Base-by-base conservation (phyloP, 2,113 vertebrate species). In the Pluvianellus socialis region DNA sequence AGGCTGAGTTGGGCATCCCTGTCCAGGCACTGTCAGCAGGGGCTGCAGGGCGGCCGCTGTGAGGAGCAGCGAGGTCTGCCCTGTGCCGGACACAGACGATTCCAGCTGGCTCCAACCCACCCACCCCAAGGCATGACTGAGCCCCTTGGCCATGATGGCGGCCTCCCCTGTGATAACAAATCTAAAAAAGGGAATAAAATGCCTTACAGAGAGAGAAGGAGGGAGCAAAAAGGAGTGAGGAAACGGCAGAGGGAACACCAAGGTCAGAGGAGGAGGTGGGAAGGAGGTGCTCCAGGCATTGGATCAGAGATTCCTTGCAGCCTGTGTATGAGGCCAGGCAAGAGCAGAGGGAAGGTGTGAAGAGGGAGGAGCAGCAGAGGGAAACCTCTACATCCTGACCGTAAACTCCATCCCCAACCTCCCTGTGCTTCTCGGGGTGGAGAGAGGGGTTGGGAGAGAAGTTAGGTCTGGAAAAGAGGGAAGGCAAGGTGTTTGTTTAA, bases 11-110 rank as follows among this genome's bases (percentile, higher is more conserved):
- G 23, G 3, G 19, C 61, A 33, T 53, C 10, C 1, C 5, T 2
- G 44, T 15, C 44, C 44, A 24, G 22, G 8, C 1, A 8, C 12
- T 28, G 33, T 50, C 27, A 13, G 50, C 0, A 2, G 21, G 6
- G 12, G 6, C 44, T 44, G 44, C 14, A 15, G 44, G 44, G 44
- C 44, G 14, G 24, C n/a, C 40, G 35, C 7, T n/a, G 20, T 77
- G 30, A 42, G 20, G 20, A 28, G 23, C 4, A 4, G 18, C 33
- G 0, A 1, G 38, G 21, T 16, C 15, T 56, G 40, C 66, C 19
- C 23, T 0, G 3, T 19, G 58, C 58, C 0, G 5, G 59, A 22
- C 26, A 22, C 3, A 3, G 28, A 38, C 2, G 0, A 17, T 44
- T 65, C 42, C 58, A 85, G 44, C 4, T 1, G 1, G 9, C 14